Base-by-base conservation (phyloP, 1,140 invertebrate genomes). In the Caenorhabditis tropicalis region DNA sequence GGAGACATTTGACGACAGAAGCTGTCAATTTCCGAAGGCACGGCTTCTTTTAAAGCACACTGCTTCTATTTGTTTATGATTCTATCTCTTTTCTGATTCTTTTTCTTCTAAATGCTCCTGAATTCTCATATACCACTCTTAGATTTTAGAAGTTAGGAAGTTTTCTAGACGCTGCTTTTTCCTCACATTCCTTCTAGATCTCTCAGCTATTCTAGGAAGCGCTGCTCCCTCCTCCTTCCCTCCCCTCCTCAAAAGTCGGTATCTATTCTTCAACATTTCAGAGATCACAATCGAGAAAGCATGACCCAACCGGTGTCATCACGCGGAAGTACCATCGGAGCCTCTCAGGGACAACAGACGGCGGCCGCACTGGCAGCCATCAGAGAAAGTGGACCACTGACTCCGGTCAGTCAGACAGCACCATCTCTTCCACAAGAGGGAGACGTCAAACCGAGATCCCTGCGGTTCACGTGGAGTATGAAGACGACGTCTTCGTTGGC, bases 401-500 rank as follows among this genome's bases (percentile, higher is more conserved):
- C 58, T 6, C 48, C 79, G 2, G 48, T 24, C 15, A 56, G 79
- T 9, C 27, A 36, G 48, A 49, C 79, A n/a, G 19, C 15, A 81
- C 48, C 16, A 31, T 33, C 48, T 2, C 24, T n/a, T 46, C 29
- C 48, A 27, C 48, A 81, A 2, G 48, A 58, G n/a, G 96, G 98
- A 91, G 95, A 96, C 90, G 95, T 97, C 82, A 98, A 98, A 92
- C 97, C 97, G 46, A 93, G 97, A 65, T 98, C 97, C 24, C 60
- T 91, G 79, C 80, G 98, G 85, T 99, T 99, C 92, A 99, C 98
- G 51, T 99, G 98, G 98, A 98, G 96, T 90, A 99, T 99, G 98
- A 99, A 99, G 93, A 99, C 98, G 46, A 99, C 98, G 15, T 98
- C 96, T 87, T 96, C 96, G 70, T 93, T 98, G 92, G 96, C 99